Base-by-base conservation (phyloP, 2,888 invertebrate species). In the Lithophane leautieri region DNA sequence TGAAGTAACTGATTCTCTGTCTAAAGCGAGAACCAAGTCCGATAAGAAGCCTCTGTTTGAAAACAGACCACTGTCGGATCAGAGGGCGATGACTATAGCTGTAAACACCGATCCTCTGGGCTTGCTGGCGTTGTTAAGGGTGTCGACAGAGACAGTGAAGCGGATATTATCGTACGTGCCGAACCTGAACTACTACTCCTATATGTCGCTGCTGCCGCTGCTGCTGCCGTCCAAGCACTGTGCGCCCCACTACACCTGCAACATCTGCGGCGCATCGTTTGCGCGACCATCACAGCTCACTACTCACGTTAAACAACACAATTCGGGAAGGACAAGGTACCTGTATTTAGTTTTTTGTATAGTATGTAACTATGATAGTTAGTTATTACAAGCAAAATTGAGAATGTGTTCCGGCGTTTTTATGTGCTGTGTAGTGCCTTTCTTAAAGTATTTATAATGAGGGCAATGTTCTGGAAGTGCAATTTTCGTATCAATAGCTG, bases 101-200 rank as follows among this genome's bases (percentile, higher is more conserved):
- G 94, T 95, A n/a, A 96, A 96, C 73, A 96, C 96, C 7, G 96
- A 96, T 68, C 95, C 95, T 12, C 73, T 95, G 1, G 93, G 95
- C 16, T 81, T 95, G 19, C 70, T 93, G 1, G 91, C 93, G 3
- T 83, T 96, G 58, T 58, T 96, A 63, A 91, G 89, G 34, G 86
- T 95, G 61, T 95, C 95, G 3, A 89, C 92, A 2, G 95, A 94
- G 22, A 88, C 93, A 1, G 76, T 95, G 8, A 93, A 89, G 80
- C 91, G 91, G 75, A 79, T 95, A 2, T 73, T 96, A 19, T 94
- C 94, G 0, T 93, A 90, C 73, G 78, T 95, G 85, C 93, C 94
- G 4, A 84, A 88, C 11, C 85, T 95, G 60, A 91, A 93, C 75
- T 94, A 91, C 76, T 83, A 87, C 65, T 89, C 91, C 12, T 93